These are phyloP conservation scores for Trichonephila clavata DNA, from an alignment of 1,140 invertebrate species.

Conservation along the genomic window DNA sequence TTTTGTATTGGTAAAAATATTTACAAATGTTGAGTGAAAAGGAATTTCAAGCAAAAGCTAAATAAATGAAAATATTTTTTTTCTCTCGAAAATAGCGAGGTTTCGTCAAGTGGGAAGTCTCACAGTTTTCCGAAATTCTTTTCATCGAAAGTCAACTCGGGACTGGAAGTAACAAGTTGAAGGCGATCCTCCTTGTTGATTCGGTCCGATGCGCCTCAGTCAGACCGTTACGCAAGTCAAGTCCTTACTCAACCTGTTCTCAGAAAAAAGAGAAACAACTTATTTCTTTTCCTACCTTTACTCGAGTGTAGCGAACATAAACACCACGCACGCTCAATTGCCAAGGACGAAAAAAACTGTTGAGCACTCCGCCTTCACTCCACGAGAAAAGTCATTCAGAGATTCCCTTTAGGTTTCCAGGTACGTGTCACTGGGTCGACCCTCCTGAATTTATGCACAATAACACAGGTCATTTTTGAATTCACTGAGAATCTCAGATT, in stretches of 20 bases:
- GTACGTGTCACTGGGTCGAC: conserved; percentile 13
- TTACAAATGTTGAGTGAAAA: too few relatives aligned
- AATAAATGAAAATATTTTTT: too few relatives aligned
- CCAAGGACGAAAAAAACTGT: conserved; percentile 50
- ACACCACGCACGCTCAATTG: conserved; percentile 52
- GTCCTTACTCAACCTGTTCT: conserved; percentile 74
- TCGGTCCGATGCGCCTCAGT: conserved; percentile 45
- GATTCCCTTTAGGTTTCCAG: not conserved
- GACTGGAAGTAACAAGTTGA: conserved; percentile 57
- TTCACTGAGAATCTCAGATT: too few relatives aligned
- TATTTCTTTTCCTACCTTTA: conserved; percentile 61
- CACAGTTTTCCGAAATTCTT: not conserved
- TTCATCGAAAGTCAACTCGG: not conserved
- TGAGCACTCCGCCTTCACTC: not conserved
- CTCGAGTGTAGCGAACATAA: conserved; percentile 42
- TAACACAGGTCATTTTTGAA: too few relatives aligned
- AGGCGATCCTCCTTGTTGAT: conserved; percentile 42
- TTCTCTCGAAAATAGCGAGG: too few relatives aligned
- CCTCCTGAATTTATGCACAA: too few relatives aligned
- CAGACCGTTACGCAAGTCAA: conserved; percentile 71
- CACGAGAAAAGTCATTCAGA: not conserved
- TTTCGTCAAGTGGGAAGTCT: too few relatives aligned
- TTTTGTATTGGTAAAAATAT: too few relatives aligned
- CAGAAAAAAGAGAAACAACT: conserved; percentile 70
- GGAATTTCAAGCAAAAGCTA: too few relatives aligned